Evolutionary conservation across 2,113 vertebrate genomes (phyloP).

Genomic region (Delphinapterus leucas): DNA sequence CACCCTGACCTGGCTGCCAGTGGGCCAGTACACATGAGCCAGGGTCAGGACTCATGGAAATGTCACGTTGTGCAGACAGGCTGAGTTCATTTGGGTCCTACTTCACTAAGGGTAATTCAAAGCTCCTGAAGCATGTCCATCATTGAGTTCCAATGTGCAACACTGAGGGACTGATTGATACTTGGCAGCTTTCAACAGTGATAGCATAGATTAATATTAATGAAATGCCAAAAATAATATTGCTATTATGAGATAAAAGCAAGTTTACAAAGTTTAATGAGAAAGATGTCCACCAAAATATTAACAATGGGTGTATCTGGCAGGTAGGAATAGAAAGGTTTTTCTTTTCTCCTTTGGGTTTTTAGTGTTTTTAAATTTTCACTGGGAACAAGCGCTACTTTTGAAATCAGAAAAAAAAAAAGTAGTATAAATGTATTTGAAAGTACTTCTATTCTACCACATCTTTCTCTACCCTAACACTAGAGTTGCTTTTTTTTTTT

Average conservation of each 20-base stretch:
- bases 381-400: neutral
- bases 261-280: neutral
- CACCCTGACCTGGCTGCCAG: neutral
- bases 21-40: neutral
- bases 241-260: neutral
- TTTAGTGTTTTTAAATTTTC: neutral
- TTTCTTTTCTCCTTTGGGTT: conserved; percentile 3
- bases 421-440: neutral
- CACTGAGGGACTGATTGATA: neutral
- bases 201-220: neutral
- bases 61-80: neutral
- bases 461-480: neutral
- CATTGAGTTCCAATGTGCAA: neutral
- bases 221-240: neutral
- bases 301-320: neutral
- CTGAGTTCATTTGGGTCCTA: neutral
- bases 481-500: neutral
- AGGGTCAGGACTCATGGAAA: neutral
- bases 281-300: neutral
- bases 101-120: neutral
- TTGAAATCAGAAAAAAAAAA: neutral
- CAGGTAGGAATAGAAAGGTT: neutral
- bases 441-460: neutral
- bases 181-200: neutral
- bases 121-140: neutral